Base-by-base conservation (phyloP, 2,797 vertebrate species). In the Yasuhikotakia modesta region DNA sequence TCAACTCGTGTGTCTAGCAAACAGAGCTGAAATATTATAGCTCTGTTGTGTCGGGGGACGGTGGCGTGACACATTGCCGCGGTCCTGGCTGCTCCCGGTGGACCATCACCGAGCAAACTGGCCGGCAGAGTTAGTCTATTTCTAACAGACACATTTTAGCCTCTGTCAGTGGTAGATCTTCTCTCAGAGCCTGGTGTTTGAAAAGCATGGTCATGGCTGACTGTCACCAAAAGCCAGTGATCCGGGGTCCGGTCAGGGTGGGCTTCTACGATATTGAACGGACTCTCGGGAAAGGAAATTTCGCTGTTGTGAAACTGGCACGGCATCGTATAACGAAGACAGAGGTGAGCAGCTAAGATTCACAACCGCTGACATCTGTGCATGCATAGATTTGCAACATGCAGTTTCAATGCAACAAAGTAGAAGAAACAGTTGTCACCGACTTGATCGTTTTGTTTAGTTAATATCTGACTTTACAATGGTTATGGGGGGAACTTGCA, bases 191-290 rank as follows among this genome's bases (percentile, higher is more conserved):
- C 85, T 85, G 84, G 76, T 17, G 58, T 53, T 43, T 86, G 87
- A 94, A 93, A 94, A 97, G 96, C 95, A 98, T 98, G 97, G 96
- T 98, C 93, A 98, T 98, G 97, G 97, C 97, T 94, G 96, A 97
- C 93, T 93, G 93, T 92, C 93, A 95, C 91, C 94, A 94, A 83
- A 94, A 92, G 89, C 92, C 93, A 92, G 92, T 92, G 90, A 92
- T 92, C 89, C 94, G 96, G 89, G 95, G 93, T 92, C 96, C 96
- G 79, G 96, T 98, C 89, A 95, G 96, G 84, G 97, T 99, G 90
- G 97, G 97, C 86, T 98, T 99, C 91, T 99, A 99, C 92, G 97
- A 98, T 88, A 98, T 99, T 91, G 97, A 99, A 91, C 95, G 96
- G 90, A 98, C 97, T 86, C 92, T 99, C 87, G 97, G 97, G 87